A percentile compares a stretch with the other conserved stretches of the same genome.
Conservation (phyloP, 2,113 vertebrate genomes). For the Myanophis thanlyinensis region DNA sequence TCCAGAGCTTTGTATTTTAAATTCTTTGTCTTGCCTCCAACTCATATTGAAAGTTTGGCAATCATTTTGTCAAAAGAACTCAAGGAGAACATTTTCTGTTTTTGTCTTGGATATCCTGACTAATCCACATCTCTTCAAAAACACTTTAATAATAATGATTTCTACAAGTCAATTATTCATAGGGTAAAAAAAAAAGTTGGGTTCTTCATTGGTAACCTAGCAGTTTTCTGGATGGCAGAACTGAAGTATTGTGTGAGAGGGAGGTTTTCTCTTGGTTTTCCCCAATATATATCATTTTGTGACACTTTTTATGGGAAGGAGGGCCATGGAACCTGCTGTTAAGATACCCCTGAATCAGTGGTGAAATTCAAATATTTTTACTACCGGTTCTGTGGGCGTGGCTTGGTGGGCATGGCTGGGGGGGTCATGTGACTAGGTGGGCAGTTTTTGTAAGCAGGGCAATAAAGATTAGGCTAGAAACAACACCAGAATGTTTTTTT, state of each 20-base stretch:
- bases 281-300: background rate
- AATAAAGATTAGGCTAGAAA: too few relatives aligned
- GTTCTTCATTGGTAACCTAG: background rate
- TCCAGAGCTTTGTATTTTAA: background rate
- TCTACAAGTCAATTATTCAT: background rate
- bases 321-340: background rate
- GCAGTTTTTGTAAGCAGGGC: too few relatives aligned
- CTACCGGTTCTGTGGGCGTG: too few relatives aligned
- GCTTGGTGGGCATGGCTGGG: too few relatives aligned
- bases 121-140: background rate
- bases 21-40: background rate
- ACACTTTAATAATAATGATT: background rate
- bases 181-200: background rate
- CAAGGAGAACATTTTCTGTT: background rate
- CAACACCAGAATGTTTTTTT: too few relatives aligned
- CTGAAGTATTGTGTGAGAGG: background rate
- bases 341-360: background rate
- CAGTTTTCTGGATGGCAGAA: background rate
- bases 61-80: background rate
- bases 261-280: background rate
- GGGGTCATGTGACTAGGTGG: too few relatives aligned
- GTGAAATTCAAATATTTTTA: too few relatives aligned
- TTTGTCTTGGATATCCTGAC: background rate
- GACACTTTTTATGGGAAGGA: background rate
- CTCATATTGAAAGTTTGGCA: background rate